Evolutionary conservation across 1,140 invertebrate species (phyloP), one percentile per base, ranked within the genome.

Genomic region (Eumaeus atala): DNA sequence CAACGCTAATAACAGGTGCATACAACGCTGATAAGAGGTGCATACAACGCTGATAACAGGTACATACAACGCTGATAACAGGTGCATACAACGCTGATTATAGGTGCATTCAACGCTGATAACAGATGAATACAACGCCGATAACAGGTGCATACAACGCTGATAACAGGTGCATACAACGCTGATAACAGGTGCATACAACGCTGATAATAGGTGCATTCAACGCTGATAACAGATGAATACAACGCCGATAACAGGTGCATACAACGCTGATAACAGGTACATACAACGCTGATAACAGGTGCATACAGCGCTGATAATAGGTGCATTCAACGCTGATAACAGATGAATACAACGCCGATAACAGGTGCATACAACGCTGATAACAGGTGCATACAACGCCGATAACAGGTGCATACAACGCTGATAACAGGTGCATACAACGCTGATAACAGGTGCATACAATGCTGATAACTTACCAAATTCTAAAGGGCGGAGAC

Each of bases 401-500:
- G 21, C 6, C 6, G 21, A 28, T 28, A 28, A 28, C 21, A n/a
- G n/a, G n/a, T n/a, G n/a, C n/a, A 28, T 6, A 28, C 2, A 28
- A 28, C 21, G 6, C 21, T 28, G 6, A 28, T 3, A 28, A 28
- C 21, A 28, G 2, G 2, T 28, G 21, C 6, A 28, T 6, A 28
- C 21, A 28, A 6, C 21, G 21, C n/a, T n/a, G n/a, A n/a, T 10
- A 6, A 47, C 1, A 47, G 0, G 21, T 3, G 11, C 14, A 48
- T 9, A n/a, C 18, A 48, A 48, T 9, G 10, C 11, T 21, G 17
- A 12, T 18, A 47, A 74, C 78, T 79, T 64, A 84, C 81, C 75
- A 60, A 12, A 61, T 66, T 53, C 62, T 81, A 86, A 59, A 86
- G 64, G 36, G 73, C 80, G 37, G 83, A 86, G 35, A 86, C 83